These are phyloP conservation scores for Tringa solitaria DNA, from an alignment of 2,113 vertebrate genomes.

Conservation along the genomic window DNA sequence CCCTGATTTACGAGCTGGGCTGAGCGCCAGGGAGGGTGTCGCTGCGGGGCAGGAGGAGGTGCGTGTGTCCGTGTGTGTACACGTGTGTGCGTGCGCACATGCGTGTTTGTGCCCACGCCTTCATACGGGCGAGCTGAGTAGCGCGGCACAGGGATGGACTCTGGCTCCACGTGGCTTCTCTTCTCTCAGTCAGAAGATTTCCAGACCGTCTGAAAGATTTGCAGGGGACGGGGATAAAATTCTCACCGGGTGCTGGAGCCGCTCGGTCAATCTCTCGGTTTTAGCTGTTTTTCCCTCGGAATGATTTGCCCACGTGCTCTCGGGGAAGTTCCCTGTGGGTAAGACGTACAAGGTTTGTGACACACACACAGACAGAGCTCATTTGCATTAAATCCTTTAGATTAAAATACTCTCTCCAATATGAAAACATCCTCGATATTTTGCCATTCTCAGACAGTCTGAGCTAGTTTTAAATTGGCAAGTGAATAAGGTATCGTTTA, in stretches of 20 bases:
- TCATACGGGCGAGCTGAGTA: fast-evolving
- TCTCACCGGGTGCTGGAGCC: not conserved
- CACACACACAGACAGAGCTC: not conserved
- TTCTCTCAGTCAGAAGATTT: not conserved
- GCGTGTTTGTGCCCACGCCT: not conserved
- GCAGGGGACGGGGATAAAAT: not conserved
- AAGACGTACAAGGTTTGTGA: not conserved
- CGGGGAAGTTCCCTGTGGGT: no score
- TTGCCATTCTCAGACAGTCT: not conserved
- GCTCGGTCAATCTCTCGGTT: not conserved
- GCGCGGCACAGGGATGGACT: fast-evolving
- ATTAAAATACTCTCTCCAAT: not conserved
- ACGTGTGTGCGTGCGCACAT: fast-evolving
- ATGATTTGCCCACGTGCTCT: not conserved
- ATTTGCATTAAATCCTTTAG: not conserved
- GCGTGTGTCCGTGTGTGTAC: not conserved
- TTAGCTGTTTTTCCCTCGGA: not conserved
- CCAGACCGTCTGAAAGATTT: not conserved
- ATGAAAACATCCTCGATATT: not conserved
- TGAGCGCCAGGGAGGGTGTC: not conserved
- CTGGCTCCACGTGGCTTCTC: not conserved
- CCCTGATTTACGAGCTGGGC: not conserved
- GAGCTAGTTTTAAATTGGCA: not conserved
- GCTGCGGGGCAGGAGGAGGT: not conserved
- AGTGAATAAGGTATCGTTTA: not conserved